Percentiles rank a stretch among this genome's conserved stretches.
These are phyloP conservation scores for Clamator glandarius DNA, from an alignment of 2,797 vertebrate genomes.

Conservation along the genomic window DNA sequence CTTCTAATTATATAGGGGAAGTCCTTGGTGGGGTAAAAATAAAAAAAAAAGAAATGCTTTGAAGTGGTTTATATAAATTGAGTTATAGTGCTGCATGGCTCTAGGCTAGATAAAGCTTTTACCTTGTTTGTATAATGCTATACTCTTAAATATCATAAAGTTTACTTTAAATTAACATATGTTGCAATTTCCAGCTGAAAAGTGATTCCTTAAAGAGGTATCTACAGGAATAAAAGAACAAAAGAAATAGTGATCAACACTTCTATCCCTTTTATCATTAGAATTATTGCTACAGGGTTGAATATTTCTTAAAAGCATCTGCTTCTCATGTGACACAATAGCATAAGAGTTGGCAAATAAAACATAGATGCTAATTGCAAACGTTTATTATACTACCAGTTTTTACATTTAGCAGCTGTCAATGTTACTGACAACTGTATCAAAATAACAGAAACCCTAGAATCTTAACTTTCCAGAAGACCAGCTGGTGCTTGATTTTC, in stretches of 20 bases:
- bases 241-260: not conserved
- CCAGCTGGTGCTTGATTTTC: conserved; percentile 39
- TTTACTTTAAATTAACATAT: not conserved
- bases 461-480: conserved; percentile 57
- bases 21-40: not conserved
- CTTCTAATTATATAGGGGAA: not conserved
- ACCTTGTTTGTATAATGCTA: not conserved
- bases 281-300: not conserved
- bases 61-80: not conserved
- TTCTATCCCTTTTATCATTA: not conserved
- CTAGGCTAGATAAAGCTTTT: not conserved
- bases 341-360: conserved; percentile 49
- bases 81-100: not conserved
- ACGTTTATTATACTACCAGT: conserved; percentile 45
- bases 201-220: not conserved
- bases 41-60: not conserved
- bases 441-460: conserved; percentile 42
- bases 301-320: conserved; percentile 59
- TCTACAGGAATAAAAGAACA: not conserved
- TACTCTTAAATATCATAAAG: not conserved
- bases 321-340: conserved; percentile 45
- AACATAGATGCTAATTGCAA: conserved; percentile 64
- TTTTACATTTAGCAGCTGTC: conserved; percentile 73
- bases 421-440: conserved; percentile 62
- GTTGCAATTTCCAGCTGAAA: not conserved